Evolutionary conservation across 2,113 vertebrate species (phyloP).

Genomic region (Oreochromis aureus): DNA sequence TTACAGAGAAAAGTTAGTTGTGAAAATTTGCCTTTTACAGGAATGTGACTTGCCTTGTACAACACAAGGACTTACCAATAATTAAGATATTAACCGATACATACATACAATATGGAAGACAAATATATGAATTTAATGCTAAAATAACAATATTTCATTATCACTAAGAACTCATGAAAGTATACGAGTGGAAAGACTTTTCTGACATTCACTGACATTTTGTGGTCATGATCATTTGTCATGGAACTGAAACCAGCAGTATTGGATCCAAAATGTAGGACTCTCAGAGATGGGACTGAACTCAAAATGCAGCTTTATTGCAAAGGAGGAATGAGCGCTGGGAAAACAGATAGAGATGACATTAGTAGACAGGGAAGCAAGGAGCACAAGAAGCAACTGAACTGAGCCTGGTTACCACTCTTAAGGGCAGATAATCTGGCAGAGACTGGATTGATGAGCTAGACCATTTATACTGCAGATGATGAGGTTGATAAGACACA

Average conservation of each 20-base stretch:
- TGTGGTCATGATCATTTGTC: neutral
- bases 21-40: too few relatives aligned
- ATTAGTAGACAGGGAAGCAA: neutral
- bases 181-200: neutral
- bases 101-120: neutral
- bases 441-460: neutral
- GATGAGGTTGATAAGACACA: neutral
- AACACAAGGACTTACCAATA: too few relatives aligned
- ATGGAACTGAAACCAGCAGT: neutral
- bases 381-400: neutral
- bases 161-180: neutral
- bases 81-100: neutral
- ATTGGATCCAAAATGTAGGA: neutral
- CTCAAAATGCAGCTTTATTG: neutral
- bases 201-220: neutral
- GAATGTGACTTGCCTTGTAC: too few relatives aligned
- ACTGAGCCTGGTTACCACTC: neutral
- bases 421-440: neutral
- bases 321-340: neutral
- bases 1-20: too few relatives aligned
- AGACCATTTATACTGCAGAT: neutral
- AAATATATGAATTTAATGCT: neutral
- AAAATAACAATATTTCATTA: neutral
- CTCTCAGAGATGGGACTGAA: neutral
- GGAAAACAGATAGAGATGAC: neutral